Base-by-base conservation (phyloP, 2,797 vertebrate genomes). In the Dendrocincla tyrannina region DNA sequence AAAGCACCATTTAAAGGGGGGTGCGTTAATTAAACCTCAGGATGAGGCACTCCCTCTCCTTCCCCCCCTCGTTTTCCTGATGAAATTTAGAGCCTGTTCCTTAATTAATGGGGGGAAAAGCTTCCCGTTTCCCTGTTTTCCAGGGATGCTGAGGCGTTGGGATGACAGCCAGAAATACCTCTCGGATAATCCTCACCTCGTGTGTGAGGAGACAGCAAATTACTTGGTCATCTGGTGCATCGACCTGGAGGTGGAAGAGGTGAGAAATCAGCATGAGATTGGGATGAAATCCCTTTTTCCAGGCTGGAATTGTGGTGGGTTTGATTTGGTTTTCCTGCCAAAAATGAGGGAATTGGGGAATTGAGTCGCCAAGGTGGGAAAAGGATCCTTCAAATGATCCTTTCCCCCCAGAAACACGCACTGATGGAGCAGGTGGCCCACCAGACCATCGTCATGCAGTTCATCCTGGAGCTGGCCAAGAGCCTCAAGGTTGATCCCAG, bases 391-490 rank as follows among this genome's bases (percentile, higher is more conserved):
- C 8, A 42, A 17, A 42, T 42, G 8, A 18, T 18, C 42, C 16
- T 18, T 25, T 25, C 10, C 2, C 24, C 9, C 3, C 89, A 99
- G 99, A 99, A 99, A 96, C 98, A 98, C 1, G 98, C 98, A 0
- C 97, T 99, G 80, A 99, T 99, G 99, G 98, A 99, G 94, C 99
- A 99, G 97, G 98, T 99, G 11, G 98, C 99, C 47, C 99, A 99
- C 89, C 99, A 99, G 97, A 99, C 99, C 95, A 99, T 99, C 7
- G 99, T 99, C 84, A 98, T 99, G 98, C 98, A 99, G 96, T 99
- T 99, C 94, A 99, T 99, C 95, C 91, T 99, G 94, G 98, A 99
- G 95, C 95, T 99, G 82, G 98, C 98, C 72, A 98, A 97, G 95
- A 97, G 98, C 63, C 97, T 99, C 37, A 98, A 98, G 87, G 98